Evolutionary conservation across 2,113 vertebrate species (phyloP).

Genomic region (Notiomystis cincta): DNA sequence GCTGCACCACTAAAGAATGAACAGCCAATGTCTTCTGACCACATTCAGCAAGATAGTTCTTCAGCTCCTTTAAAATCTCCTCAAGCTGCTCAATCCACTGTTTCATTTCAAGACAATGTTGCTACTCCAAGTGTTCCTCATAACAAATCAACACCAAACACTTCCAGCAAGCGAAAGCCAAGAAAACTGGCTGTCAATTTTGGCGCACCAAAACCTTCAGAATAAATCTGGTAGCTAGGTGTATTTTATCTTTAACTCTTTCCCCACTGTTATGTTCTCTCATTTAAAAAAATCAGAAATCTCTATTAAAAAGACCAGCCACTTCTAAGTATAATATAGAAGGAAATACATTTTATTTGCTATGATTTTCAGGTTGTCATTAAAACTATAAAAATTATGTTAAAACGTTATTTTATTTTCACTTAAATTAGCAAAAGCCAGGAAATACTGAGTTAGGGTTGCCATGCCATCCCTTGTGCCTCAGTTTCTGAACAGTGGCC

Average conservation of each 20-base stretch:
- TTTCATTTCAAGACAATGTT: conserved; percentile 63
- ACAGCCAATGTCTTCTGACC: conserved; percentile 61
- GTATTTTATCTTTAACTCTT: conserved; percentile 53
- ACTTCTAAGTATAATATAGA: conserved; percentile 44
- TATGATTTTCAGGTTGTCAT: conserved; percentile 59
- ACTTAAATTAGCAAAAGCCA: conserved; percentile 6
- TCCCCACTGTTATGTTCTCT: conserved; percentile 17
- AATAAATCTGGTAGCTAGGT: conserved; percentile 74
- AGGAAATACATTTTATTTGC: conserved; percentile 47
- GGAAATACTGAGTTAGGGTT: conserved; percentile 27
- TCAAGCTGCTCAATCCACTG: conserved; percentile 40
- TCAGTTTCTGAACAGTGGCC: conserved; percentile 36
- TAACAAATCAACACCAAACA: conserved; percentile 75
- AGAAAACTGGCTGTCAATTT: conserved; percentile 97
- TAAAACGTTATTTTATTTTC: conserved; percentile 4
- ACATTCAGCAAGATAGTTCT: conserved; percentile 59
- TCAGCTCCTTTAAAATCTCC: conserved; percentile 48
- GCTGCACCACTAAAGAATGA: conserved; percentile 60
- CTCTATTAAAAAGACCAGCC: conserved; percentile 58
- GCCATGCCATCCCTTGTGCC: conserved; percentile 39
- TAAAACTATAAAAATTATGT: neutral
- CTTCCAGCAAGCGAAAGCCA: conserved; percentile 86
- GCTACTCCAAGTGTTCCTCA: conserved; percentile 62
- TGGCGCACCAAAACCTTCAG: conserved; percentile 84
- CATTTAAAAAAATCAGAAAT: conserved; percentile 59